A percentile compares a stretch with the other conserved stretches of the same genome.
phyloP scores from a whole-genome alignment of 2,888 invertebrate genomes.

The Lysandra bellargus region DNA sequence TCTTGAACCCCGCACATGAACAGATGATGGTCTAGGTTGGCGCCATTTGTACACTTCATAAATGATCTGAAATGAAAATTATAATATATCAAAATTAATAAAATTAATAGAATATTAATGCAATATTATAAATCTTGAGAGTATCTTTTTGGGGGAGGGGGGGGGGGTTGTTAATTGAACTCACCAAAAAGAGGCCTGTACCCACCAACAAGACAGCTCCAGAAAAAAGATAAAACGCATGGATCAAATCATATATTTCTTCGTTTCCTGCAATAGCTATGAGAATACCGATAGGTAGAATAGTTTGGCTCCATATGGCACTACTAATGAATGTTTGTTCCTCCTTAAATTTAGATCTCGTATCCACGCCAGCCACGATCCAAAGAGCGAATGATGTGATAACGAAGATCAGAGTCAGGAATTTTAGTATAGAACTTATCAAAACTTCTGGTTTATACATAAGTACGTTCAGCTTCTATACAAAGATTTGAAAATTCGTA shows the following conservation, averaged over 20 bases:
- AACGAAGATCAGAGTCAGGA: conserved; percentile 51
- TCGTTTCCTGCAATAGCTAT: conserved; percentile 54
- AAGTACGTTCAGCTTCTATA: background rate
- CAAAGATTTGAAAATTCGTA: background rate
- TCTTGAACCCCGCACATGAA: background rate
- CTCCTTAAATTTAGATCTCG: conserved; percentile 55
- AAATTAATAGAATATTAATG: background rate
- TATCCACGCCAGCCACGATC: conserved; percentile 52
- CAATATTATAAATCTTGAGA: too few relatives aligned
- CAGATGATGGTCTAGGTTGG: background rate
- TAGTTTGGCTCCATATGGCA: conserved; percentile 64
- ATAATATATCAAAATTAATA: background rate
- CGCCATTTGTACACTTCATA: background rate
- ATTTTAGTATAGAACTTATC: conserved; percentile 48
- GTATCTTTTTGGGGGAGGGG: too few relatives aligned
- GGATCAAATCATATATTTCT: conserved; percentile 47
- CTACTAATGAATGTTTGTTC: conserved; percentile 65
- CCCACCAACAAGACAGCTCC: conserved; percentile 49
- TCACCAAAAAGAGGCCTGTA: conserved; percentile 53
- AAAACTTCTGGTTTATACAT: background rate
- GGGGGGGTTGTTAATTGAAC: conserved; percentile 34
- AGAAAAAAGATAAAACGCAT: conserved; percentile 54
- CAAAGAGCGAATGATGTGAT: conserved; percentile 56
- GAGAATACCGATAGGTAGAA: conserved; percentile 60
- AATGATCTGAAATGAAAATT: conserved; percentile 42